Percentiles rank a stretch among this genome's conserved stretches.
Conservation (phyloP, 1,140 invertebrate genomes). For the Eupristina koningsbergeri region DNA sequence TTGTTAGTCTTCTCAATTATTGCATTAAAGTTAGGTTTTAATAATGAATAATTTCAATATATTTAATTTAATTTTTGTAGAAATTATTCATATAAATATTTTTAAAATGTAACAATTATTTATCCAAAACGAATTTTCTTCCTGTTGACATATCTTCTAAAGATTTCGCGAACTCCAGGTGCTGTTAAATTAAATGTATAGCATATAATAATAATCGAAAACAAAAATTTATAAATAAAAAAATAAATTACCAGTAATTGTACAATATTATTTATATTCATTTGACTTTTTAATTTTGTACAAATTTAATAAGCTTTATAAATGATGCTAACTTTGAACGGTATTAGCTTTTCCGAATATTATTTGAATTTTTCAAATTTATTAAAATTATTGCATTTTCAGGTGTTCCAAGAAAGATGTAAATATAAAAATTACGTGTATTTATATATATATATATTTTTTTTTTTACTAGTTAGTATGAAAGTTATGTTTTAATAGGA, state of each 20-base stretch:
- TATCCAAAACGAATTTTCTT: conserved; percentile 34
- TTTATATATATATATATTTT: neutral
- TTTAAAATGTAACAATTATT: neutral
- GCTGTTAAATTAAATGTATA: conserved; percentile 51
- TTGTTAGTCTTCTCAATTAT: neutral
- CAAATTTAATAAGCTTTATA: conserved; percentile 30
- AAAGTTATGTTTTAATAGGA: neutral
- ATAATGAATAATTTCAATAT: neutral
- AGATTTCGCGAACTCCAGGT: conserved; percentile 37
- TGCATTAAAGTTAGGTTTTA: neutral
- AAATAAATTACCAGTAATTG: conserved; percentile 24
- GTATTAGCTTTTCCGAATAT: conserved; percentile 37
- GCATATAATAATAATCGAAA: conserved; percentile 35
- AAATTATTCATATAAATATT: neutral
- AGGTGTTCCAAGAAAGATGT: conserved; percentile 14
- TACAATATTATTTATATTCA: conserved; percentile 45
- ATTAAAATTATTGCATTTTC: neutral
- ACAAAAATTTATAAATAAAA: conserved; percentile 50
- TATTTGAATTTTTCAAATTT: conserved; percentile 3
- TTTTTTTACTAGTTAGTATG: neutral
- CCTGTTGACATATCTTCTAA: conserved; percentile 42
- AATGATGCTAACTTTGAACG: conserved; percentile 16
- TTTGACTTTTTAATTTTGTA: conserved; percentile 45
- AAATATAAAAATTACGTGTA: conserved; percentile 28
- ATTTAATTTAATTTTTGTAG: neutral